Evolutionary conservation across 2,113 vertebrate species (phyloP), one percentile per base, ranked within the genome.

Genomic region (Dicentrarchus labrax): DNA sequence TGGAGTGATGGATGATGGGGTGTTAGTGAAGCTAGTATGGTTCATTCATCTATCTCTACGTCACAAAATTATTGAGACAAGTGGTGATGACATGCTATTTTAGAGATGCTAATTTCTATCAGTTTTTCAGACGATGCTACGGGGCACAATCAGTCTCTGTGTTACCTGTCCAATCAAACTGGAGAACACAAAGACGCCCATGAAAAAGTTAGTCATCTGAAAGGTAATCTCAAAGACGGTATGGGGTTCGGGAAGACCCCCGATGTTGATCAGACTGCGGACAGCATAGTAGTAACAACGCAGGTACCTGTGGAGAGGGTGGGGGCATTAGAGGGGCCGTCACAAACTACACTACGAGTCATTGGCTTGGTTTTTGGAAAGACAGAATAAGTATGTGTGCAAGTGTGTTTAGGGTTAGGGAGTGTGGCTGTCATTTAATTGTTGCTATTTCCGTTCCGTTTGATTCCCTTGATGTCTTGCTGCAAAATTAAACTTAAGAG

Each of bases 121-220:
- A 60, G 70, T 72, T 60, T n/a, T 66, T 56, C 30, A 50, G 65
- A 68, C 7, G n/a, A 72, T 21, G 47, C 83, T 86, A 87, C 16
- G 30, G 2, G 72, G 22, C 36, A 24, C 24, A 51, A 8, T 13
- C 47, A 8, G 13, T 61, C 66, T 82, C 41, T 72, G 0, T 80
- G 79, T 91, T 97, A 87, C 77, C 77, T 79, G 77, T 62, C 77
- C 77, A 62, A 79, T 79, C 77, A 79, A 79, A 79, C 67, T 79
- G 77, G 77, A 79, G 77, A 79, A 79, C 67, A 71, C 67, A 71
- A 79, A 79, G 67, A 79, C 57, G 57, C 77, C 77, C 38, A 1
- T 19, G 67, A 79, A 79, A 71, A 79, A 71, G 77, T 79, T 79
- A 45, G 47, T 62, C 67, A 79, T 79, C 67, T 79, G 77, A 71